A percentile compares a stretch with the other conserved stretches of the same genome.
Evolutionary conservation across 2,888 invertebrate species (phyloP).

Genomic region (Chrysolina haemoptera): DNA sequence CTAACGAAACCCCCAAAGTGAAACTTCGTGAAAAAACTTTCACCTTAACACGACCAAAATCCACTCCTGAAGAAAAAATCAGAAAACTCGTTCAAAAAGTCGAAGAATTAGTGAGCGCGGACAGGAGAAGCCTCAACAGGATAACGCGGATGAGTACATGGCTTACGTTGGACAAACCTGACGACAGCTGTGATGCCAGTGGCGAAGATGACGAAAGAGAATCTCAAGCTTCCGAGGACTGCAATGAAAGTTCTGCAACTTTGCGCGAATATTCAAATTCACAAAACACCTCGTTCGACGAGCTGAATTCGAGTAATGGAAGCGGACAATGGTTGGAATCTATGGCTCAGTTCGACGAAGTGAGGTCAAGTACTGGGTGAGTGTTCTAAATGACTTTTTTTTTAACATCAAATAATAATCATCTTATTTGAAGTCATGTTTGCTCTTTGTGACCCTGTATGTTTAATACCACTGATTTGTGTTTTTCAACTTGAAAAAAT

Average conservation of each 20-base stretch:
- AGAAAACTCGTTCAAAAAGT: slow-evolving; percentile 83
- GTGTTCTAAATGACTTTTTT: slow-evolving; percentile 28
- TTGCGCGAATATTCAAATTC: slow-evolving; percentile 71
- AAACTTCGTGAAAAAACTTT: slow-evolving; percentile 26
- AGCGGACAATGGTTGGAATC: slow-evolving; percentile 83
- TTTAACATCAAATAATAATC: no score
- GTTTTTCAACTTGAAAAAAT: background rate
- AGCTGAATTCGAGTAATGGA: slow-evolving; percentile 60
- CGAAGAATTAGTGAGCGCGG: slow-evolving; percentile 81
- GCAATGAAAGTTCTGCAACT: slow-evolving; percentile 82
- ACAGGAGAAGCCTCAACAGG: slow-evolving; percentile 70
- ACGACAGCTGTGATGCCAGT: slow-evolving; percentile 89
- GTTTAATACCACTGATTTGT: no score
- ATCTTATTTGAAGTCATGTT: no score
- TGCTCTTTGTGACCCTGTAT: no score
- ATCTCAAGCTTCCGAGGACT: slow-evolving; percentile 84
- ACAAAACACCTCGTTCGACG: slow-evolving; percentile 64
- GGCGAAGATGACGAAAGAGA: slow-evolving; percentile 88
- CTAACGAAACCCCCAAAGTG: slow-evolving; percentile 4
- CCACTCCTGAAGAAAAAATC: slow-evolving; percentile 64
- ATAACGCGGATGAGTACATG: slow-evolving; percentile 76
- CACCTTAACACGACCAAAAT: slow-evolving; percentile 60
- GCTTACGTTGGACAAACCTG: slow-evolving; percentile 77
- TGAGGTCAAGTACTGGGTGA: slow-evolving; percentile 61
- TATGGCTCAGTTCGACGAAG: slow-evolving; percentile 80